A percentile compares a stretch with the other conserved stretches of the same genome.
Conservation (phyloP, 2,113 vertebrate genomes). For the Circaetus cinerascens region DNA sequence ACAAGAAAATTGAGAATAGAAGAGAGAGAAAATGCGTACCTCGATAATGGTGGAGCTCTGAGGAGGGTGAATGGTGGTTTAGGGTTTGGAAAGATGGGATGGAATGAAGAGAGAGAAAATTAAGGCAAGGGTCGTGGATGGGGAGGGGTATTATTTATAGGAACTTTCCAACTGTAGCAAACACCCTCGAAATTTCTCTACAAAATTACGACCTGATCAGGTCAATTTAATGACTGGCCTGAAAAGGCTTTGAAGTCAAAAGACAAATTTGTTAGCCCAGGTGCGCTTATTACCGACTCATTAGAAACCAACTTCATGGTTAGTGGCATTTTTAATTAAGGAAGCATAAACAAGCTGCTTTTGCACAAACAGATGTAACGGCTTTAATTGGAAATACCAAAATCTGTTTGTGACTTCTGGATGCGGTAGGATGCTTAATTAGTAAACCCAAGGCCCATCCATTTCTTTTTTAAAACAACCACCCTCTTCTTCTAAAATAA, state of each 20-base stretch:
- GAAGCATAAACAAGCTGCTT: background rate
- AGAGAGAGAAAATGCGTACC: too few species aligned
- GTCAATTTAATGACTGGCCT: background rate
- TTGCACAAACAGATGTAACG: background rate
- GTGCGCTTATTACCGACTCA: background rate
- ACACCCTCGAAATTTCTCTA: too few species aligned
- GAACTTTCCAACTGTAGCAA: too few species aligned
- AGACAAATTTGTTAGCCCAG: background rate
- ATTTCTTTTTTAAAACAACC: background rate
- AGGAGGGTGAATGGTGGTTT: too few species aligned
- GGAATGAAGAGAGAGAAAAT: too few species aligned
- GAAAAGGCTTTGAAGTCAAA: background rate
- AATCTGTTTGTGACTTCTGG: background rate
- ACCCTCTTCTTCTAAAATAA: background rate
- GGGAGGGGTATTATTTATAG: too few species aligned
- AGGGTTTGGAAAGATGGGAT: too few species aligned
- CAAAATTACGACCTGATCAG: too few species aligned
- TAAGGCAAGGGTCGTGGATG: too few species aligned
- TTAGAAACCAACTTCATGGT: background rate
- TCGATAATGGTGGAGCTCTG: too few species aligned
- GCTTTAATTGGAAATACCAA: background rate
- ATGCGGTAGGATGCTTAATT: background rate
- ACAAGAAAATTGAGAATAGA: too few species aligned
- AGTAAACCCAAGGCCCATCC: background rate
- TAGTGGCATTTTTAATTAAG: background rate